Evolutionary conservation across 2,888 invertebrate species (phyloP).

Genomic region (Julus scanicus): DNA sequence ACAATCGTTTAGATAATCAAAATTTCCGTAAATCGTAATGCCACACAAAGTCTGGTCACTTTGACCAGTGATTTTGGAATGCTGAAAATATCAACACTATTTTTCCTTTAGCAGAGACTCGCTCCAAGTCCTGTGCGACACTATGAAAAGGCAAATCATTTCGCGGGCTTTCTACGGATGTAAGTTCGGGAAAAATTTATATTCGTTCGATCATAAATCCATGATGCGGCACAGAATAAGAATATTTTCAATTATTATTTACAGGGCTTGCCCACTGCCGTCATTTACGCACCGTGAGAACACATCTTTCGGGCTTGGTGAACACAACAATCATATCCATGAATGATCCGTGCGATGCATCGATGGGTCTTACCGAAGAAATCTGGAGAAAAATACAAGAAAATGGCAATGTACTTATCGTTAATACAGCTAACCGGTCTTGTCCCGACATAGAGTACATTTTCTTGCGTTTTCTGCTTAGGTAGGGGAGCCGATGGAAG

Average conservation of each 20-base stretch:
- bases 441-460: not conserved
- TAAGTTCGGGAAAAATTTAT: not conserved
- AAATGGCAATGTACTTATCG: conserved; percentile 67
- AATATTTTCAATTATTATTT: not conserved
- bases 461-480: conserved; percentile 57
- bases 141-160: conserved; percentile 94
- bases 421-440: not conserved
- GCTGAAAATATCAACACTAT: conserved; percentile 19
- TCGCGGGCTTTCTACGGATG: conserved; percentile 71
- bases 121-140: conserved; percentile 85
- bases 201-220: not conserved
- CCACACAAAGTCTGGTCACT: too few species aligned
- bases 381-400: conserved; percentile 77
- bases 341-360: conserved; percentile 62
- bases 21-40: too few species aligned
- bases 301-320: conserved; percentile 89
- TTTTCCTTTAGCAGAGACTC: conserved; percentile 66
- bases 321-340: conserved; percentile 70
- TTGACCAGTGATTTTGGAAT: not conserved
- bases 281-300: conserved; percentile 90
- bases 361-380: conserved; percentile 77
- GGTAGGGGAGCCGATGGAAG: conserved; percentile 72
- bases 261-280: conserved; percentile 87
- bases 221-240: not conserved
- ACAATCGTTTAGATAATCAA: too few species aligned